phyloP scores from a whole-genome alignment of 2,113 vertebrate genomes.

The Nothocercus nigrocapillus region DNA sequence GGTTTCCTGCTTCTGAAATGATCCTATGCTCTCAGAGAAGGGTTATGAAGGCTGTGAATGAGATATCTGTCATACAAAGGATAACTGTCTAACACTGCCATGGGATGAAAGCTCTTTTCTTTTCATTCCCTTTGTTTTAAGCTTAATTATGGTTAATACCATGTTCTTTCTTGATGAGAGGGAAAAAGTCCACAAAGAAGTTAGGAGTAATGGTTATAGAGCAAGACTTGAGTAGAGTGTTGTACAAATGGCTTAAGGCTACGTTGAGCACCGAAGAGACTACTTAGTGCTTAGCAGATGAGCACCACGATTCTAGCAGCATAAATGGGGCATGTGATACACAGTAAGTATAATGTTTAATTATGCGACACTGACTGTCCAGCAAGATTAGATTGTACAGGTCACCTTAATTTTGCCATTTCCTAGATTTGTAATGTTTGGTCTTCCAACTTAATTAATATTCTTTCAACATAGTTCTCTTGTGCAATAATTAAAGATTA shows the following conservation, averaged over 20 bases:
- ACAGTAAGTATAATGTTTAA: neutral
- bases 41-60: neutral
- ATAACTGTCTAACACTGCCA: neutral
- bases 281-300: neutral
- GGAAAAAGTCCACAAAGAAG: neutral
- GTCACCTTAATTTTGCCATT: neutral
- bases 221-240: fast-evolving
- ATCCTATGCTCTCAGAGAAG: neutral
- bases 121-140: neutral
- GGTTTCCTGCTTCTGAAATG: neutral
- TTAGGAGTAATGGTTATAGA: neutral
- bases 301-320: neutral
- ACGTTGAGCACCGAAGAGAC: neutral
- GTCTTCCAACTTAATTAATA: neutral
- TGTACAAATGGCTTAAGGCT: neutral
- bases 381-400: neutral
- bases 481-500: neutral
- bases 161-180: neutral
- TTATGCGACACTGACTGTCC: neutral
- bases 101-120: neutral
- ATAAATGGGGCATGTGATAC: neutral
- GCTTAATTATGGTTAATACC: neutral
- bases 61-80: neutral
- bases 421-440: neutral
- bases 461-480: neutral